Conservation (phyloP, 2,888 invertebrate genomes). For the Corythucha ciliata region DNA sequence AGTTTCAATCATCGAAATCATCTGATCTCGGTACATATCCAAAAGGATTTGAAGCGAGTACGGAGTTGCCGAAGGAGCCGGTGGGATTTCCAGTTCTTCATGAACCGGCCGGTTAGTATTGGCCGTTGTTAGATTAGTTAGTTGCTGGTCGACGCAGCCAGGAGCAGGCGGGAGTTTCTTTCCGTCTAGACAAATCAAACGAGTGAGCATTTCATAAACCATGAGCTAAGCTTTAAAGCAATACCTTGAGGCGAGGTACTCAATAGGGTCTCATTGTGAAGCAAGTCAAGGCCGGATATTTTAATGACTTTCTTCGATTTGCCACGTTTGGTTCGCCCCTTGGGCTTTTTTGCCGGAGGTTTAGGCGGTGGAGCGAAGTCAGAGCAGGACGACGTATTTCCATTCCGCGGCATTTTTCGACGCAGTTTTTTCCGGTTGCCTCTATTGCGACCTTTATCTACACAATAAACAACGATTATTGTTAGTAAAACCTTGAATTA, state of each 20-base stretch:
- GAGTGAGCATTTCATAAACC: conserved; percentile 14
- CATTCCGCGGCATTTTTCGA: conserved; percentile 47
- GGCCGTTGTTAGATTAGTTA: conserved; percentile 65
- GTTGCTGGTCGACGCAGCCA: conserved; percentile 83
- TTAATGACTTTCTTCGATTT: conserved; percentile 58
- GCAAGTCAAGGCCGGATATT: conserved; percentile 76
- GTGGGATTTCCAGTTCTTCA: conserved; percentile 73
- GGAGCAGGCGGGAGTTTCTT: conserved; percentile 77
- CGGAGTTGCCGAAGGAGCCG: conserved; percentile 66
- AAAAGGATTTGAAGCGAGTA: conserved; percentile 78
- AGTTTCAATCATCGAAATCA: conserved; percentile 69
- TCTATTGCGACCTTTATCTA: conserved; percentile 38
- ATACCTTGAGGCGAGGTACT: conserved; percentile 69
- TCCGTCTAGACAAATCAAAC: conserved; percentile 45
- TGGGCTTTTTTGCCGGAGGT: conserved; percentile 27
- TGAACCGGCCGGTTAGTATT: conserved; percentile 52
- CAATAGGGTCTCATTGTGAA: conserved; percentile 79
- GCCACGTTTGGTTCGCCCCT: conserved; percentile 42
- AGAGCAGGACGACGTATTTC: conserved; percentile 25
- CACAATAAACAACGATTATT: too few species aligned
- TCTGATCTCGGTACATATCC: conserved; percentile 77
- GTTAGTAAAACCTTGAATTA: too few species aligned
- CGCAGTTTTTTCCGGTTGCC: conserved; percentile 43
- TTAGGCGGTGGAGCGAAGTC: conserved; percentile 19
- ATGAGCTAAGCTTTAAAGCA: not conserved